Evolutionary conservation across 2,888 invertebrate genomes (phyloP), one percentile per base, ranked within the genome.

Genomic region (Ormyrus thymus): DNA sequence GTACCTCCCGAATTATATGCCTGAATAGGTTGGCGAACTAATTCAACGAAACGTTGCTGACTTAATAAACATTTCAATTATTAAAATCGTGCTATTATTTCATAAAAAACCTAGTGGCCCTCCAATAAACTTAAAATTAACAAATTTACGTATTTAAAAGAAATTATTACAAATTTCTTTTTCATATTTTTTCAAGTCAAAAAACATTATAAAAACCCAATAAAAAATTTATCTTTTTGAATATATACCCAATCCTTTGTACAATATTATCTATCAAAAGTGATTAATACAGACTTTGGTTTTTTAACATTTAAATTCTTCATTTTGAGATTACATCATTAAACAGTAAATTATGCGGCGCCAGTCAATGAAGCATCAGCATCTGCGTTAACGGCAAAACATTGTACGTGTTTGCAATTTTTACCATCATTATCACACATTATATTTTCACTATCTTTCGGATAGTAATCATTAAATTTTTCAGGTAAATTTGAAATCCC

Each of bases 381-480:
- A 50, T 83, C 83, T 59, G 82, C 79, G 62, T 82, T 83, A 68
- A 84, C 83, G n/a, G 84, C 83, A 66, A 83, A 84, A 72, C 84
- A 85, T 65, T 85, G 83, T 58, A 85, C 82, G 15, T 82, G 85
- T 71, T 83, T 83, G 66, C 84, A 85, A 69, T 85, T 83, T 15
- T 83, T 81, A 46, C 85, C 84, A 64, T 84, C 83, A 50, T 82
- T 84, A 72, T 84, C 83, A 78, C 85, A 85, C 55, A 85, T 73
- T 46, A 85, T 83, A 15, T 84, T 85, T 78, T 84, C 84, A 50
- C 83, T 83, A 68, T 82, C 83, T 61, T 82, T 79, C 65, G 83
- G 77, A 76, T 85, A 81, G 78, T 85, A 83, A 46, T 76, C 82
- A 55, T 81, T 73, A 64, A 85, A 82, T 75, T 81, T 82, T n/a